Percentiles rank a stretch among this genome's conserved stretches.
Conservation (phyloP, 2,888 invertebrate species). For the Tanypteryx hageni region DNA sequence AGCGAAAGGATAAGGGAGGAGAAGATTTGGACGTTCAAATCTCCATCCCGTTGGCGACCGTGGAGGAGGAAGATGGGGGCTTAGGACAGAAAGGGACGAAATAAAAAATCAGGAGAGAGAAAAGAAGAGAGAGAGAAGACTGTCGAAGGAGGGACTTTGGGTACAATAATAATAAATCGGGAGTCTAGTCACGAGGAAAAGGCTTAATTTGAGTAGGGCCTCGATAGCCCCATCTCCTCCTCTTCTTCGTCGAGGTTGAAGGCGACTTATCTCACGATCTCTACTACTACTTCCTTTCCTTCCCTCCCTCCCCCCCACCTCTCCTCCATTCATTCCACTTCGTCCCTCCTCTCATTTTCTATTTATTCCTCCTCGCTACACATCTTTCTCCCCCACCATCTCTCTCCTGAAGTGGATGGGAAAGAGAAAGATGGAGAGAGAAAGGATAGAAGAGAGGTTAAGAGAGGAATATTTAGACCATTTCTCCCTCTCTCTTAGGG, state of each 20-base stretch:
- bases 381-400: background rate
- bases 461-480: background rate
- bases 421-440: too few relatives aligned
- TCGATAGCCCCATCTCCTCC: conserved; percentile 51
- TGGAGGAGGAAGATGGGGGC: background rate
- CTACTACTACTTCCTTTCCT: conserved; percentile 35
- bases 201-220: conserved; percentile 59
- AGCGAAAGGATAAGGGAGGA: background rate
- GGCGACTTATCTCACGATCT: conserved; percentile 45
- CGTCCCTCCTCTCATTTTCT: background rate
- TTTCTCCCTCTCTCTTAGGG: background rate
- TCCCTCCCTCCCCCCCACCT: background rate
- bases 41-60: background rate
- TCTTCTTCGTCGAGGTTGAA: conserved; percentile 20
- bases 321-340: conserved; percentile 10
- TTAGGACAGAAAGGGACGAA: background rate
- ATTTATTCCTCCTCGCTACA: background rate
- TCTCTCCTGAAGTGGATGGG: background rate
- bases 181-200: conserved; percentile 43
- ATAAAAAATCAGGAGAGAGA: background rate
- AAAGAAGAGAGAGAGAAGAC: background rate
- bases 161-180: conserved; percentile 56
- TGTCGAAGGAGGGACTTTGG: background rate
- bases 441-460: too few relatives aligned
- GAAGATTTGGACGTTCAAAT: background rate